These are phyloP conservation scores for Macrochelys suwanniensis DNA, from an alignment of 2,797 vertebrate species.

Conservation along the genomic window DNA sequence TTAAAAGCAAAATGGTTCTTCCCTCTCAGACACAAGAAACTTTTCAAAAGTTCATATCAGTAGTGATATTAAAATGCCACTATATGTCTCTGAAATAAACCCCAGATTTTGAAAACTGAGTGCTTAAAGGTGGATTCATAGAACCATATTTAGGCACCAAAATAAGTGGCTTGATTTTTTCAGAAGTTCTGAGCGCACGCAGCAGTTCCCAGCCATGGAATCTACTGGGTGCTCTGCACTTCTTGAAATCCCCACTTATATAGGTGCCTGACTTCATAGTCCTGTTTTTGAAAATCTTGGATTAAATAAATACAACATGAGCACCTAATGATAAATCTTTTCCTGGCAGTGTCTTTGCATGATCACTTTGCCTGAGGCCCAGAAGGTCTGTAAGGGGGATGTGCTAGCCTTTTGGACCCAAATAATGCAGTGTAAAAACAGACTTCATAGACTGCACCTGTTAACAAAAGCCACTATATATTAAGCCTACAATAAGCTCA, in stretches of 20 bases:
- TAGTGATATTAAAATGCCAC: background rate
- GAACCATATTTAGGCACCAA: background rate
- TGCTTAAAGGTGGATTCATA: background rate
- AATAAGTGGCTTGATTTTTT: background rate
- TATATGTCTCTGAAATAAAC: background rate
- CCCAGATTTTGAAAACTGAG: background rate
- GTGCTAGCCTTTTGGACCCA: background rate
- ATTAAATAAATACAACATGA: background rate
- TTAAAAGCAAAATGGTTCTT: slow-evolving; percentile 43
- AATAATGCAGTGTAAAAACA: background rate
- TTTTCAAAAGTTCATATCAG: slow-evolving; percentile 39
- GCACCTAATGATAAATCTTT: too few species aligned
- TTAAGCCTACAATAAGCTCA: background rate
- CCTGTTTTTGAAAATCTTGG: background rate
- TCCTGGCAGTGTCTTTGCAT: background rate
- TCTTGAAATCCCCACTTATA: background rate
- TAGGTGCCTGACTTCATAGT: background rate
- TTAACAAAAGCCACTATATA: background rate
- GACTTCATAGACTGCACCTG: background rate
- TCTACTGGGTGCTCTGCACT: background rate
- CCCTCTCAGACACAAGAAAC: slow-evolving; percentile 53
- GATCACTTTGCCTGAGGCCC: background rate
- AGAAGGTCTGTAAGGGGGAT: too few species aligned
- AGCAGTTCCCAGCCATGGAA: background rate
- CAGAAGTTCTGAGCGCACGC: background rate